Percentiles rank a stretch among this genome's conserved stretches.
Evolutionary conservation across 1,140 invertebrate genomes (phyloP).

Genomic region (Proctacanthus coquilletti): DNA sequence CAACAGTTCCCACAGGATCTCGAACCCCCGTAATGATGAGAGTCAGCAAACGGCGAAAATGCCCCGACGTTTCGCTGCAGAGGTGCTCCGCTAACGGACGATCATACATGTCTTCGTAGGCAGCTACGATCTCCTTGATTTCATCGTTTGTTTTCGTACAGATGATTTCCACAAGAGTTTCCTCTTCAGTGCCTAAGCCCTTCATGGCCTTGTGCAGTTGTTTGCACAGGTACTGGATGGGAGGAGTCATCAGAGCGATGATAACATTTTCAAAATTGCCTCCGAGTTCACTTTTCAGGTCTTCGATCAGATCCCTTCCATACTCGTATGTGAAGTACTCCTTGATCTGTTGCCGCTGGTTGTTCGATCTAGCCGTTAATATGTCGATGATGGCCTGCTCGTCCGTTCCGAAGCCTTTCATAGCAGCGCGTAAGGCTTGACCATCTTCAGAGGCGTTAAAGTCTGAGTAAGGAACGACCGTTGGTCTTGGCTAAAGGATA

Average conservation of each 20-base stretch:
- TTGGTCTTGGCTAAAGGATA: conserved; percentile 35
- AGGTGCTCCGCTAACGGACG: conserved; percentile 60
- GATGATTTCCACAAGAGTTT: conserved; percentile 49
- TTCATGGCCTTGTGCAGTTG: conserved; percentile 53
- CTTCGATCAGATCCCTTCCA: conserved; percentile 56
- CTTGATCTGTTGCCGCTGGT: conserved; percentile 50
- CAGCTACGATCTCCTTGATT: conserved; percentile 42
- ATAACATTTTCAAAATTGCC: conserved; percentile 67
- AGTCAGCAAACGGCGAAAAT: conserved; percentile 56
- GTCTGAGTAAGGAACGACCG: conserved; percentile 37
- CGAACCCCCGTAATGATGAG: conserved; percentile 41
- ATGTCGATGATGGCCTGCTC: conserved; percentile 61
- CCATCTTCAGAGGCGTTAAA: conserved; percentile 54
- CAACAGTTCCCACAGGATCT: conserved; percentile 33
- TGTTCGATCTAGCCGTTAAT: conserved; percentile 44
- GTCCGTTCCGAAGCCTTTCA: conserved; percentile 65
- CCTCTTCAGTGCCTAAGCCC: conserved; percentile 43
- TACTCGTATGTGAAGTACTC: conserved; percentile 54
- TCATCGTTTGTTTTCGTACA: conserved; percentile 51
- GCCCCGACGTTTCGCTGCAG: conserved; percentile 60
- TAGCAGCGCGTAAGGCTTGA: conserved; percentile 48
- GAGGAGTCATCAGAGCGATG: conserved; percentile 50
- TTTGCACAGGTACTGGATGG: conserved; percentile 51
- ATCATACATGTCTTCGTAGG: conserved; percentile 50
- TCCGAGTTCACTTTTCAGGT: conserved; percentile 57